Conservation (phyloP, 2,113 vertebrate species). For the Synodontis membranacea region DNA sequence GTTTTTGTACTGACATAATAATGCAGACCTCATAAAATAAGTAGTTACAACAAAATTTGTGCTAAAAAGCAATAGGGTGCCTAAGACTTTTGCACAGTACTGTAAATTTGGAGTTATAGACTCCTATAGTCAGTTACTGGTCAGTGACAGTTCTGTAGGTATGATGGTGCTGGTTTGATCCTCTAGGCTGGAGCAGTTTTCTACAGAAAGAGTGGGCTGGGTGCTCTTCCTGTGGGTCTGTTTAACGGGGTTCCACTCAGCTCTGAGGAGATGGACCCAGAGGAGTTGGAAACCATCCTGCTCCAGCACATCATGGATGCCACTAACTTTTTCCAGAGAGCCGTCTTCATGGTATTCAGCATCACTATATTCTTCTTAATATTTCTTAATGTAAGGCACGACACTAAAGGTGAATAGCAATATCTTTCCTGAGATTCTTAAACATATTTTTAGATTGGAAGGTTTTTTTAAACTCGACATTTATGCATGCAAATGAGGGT, state of each 20-base stretch:
- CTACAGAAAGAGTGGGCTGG: slow-evolving; percentile 85
- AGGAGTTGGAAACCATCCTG: slow-evolving; percentile 80
- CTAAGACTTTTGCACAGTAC: too few relatives aligned
- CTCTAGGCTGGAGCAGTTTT: slow-evolving; percentile 82
- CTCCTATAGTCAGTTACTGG: not conserved
- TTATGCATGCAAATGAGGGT: not conserved
- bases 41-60: too few relatives aligned
- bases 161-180: not conserved
- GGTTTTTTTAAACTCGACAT: not conserved
- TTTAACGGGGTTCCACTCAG: slow-evolving; percentile 90
- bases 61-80: too few relatives aligned
- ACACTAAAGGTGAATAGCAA: not conserved
- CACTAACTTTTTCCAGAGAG: slow-evolving; percentile 82
- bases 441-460: not conserved
- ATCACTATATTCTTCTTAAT: not conserved
- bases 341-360: slow-evolving; percentile 82
- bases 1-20: too few relatives aligned
- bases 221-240: slow-evolving; percentile 83
- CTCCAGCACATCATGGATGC: slow-evolving; percentile 86
- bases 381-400: not conserved
- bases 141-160: not conserved
- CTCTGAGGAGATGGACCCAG: slow-evolving; percentile 79
- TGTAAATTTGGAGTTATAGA: not conserved
- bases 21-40: too few relatives aligned
- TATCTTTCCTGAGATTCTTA: not conserved